phyloP scores from a whole-genome alignment of 2,888 invertebrate species.

The Ophion slaviceki region DNA sequence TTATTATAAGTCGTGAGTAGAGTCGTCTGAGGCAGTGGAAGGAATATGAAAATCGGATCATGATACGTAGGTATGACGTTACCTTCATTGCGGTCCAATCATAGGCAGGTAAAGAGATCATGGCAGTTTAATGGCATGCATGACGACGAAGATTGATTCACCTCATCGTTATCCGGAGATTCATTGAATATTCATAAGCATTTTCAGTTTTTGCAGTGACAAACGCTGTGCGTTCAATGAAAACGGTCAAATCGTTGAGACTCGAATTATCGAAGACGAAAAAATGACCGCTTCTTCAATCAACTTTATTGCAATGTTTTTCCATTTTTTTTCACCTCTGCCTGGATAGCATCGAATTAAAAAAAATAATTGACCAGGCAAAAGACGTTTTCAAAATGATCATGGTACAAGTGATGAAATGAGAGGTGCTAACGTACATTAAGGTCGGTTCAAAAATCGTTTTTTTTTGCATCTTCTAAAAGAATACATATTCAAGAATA shows the following conservation, averaged over 20 bases:
- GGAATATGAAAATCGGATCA: slow-evolving; percentile 16
- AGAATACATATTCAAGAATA: no score
- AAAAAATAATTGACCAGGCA: no score
- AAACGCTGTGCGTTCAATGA: slow-evolving; percentile 8
- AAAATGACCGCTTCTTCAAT: background rate
- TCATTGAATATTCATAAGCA: slow-evolving; percentile 47
- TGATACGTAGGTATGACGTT: background rate
- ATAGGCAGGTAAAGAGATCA: slow-evolving; percentile 10
- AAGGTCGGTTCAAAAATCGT: no score
- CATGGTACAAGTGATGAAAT: no score
- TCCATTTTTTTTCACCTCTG: background rate
- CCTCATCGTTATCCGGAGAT: slow-evolving; percentile 32
- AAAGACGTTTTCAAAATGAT: no score
- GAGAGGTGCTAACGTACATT: no score
- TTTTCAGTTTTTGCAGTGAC: slow-evolving; percentile 37
- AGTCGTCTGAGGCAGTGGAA: background rate
- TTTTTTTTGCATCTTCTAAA: no score
- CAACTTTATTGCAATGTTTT: no score
- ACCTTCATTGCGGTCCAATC: slow-evolving; percentile 13
- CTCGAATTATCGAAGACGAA: slow-evolving; percentile 8
- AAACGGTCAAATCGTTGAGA: background rate
- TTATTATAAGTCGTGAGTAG: background rate
- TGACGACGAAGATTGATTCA: slow-evolving; percentile 38
- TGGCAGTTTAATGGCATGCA: slow-evolving; percentile 31
- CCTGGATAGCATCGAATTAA: background rate